phyloP scores from a whole-genome alignment of 2,797 vertebrate genomes.

The Intellagama lesueurii region DNA sequence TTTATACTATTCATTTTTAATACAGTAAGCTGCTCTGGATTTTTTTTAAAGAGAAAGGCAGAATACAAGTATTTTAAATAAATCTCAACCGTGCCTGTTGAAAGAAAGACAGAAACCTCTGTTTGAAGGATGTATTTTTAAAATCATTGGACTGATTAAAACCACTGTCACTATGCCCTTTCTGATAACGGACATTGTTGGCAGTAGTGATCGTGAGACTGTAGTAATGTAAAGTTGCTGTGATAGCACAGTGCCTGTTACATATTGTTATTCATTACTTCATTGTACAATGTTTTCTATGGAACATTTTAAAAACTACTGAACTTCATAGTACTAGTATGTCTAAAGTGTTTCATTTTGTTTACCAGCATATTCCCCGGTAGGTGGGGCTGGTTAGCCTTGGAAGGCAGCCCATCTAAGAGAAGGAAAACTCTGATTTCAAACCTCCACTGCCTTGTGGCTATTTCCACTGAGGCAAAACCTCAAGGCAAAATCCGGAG shows the following conservation, averaged over 20 bases:
- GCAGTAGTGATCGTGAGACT: neutral
- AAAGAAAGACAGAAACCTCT: conserved; percentile 2
- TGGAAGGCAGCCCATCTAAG: no score
- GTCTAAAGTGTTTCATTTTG: neutral
- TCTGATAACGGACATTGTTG: neutral
- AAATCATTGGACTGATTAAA: conserved; percentile 6
- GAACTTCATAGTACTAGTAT: neutral
- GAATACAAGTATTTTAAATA: no score
- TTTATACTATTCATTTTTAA: no score
- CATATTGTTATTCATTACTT: neutral
- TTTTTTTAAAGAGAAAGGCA: no score
- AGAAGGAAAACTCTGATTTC: no score
- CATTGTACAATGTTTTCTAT: neutral
- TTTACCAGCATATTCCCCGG: no score
- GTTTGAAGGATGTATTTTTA: neutral
- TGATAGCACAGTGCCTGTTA: neutral
- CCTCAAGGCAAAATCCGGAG: no score
- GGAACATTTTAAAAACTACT: neutral
- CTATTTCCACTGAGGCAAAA: no score
- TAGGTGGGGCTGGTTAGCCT: no score
- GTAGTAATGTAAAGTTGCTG: neutral
- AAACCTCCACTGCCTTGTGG: no score
- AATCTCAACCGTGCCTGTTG: neutral
- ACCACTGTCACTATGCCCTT: neutral
- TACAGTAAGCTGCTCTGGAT: no score